These are phyloP conservation scores for Dendropsophus ebraccatus DNA, from an alignment of 2,113 vertebrate genomes.

Conservation along the genomic window DNA sequence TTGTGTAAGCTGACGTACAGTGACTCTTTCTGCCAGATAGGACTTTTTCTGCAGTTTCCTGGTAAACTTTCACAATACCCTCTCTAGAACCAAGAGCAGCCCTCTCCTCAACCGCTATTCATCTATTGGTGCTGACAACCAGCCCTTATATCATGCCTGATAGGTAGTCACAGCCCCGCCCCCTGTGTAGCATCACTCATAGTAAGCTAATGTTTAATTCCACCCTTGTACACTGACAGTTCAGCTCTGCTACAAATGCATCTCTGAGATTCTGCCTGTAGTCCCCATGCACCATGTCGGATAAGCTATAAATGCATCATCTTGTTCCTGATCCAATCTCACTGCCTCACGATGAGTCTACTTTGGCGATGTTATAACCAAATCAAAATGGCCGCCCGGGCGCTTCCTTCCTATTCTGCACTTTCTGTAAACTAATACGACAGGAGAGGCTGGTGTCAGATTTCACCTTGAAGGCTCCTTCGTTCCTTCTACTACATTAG, in stretches of 20 bases:
- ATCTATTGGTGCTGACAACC: neutral
- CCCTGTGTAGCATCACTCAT: too few relatives aligned
- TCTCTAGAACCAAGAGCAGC: neutral
- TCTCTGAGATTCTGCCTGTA: too few relatives aligned
- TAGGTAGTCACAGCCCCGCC: too few relatives aligned
- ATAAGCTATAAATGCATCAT: too few relatives aligned
- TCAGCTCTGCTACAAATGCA: neutral
- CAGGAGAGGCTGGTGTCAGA: slow-evolving; percentile 1
- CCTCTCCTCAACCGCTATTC: too few relatives aligned
- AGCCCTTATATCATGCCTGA: too few relatives aligned
- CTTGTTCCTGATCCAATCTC: neutral
- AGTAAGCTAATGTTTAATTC: too few relatives aligned
- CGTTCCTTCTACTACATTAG: slow-evolving; percentile 43
- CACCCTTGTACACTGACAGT: neutral
- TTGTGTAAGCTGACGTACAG: neutral
- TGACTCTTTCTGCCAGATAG: neutral
- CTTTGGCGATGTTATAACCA: neutral
- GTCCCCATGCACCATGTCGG: too few relatives aligned
- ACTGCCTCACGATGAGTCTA: neutral
- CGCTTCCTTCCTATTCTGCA: neutral
- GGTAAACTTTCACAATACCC: neutral
- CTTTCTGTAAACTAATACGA: slow-evolving; percentile 3
- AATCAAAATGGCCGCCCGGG: neutral
- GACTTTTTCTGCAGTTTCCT: neutral
- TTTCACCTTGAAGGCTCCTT: slow-evolving; percentile 57